Evolutionary conservation across 2,113 vertebrate species (phyloP).

Genomic region (Chloropsis cyanopogon): DNA sequence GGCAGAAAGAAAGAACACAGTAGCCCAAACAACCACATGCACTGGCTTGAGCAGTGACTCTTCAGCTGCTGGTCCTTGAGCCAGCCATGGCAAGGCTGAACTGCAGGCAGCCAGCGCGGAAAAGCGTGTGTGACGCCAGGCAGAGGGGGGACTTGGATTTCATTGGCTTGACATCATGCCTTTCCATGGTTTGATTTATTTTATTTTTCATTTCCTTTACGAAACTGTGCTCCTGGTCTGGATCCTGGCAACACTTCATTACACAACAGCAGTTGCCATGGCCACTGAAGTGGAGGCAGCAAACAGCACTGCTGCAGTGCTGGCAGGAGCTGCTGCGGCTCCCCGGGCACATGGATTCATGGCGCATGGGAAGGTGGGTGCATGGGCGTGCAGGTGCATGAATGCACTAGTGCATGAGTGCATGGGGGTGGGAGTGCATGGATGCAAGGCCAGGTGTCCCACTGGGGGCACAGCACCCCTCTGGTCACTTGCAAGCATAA

Average conservation of each 20-base stretch:
- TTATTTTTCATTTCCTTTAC: background rate
- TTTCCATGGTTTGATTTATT: background rate
- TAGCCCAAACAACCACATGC: background rate
- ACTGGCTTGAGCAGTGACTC: background rate
- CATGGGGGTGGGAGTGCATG: too few species aligned
- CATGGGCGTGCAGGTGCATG: background rate
- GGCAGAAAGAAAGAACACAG: background rate
- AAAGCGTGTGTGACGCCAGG: fast-evolving
- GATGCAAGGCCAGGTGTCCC: background rate
- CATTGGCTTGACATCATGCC: background rate
- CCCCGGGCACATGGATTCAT: fast-evolving
- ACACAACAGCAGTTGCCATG: conserved; percentile 23
- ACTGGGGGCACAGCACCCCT: background rate
- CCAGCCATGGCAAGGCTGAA: fast-evolving
- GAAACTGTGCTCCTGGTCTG: background rate
- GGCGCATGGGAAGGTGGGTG: background rate
- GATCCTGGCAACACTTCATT: background rate
- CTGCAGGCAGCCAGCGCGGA: background rate
- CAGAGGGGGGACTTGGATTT: background rate
- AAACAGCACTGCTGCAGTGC: background rate
- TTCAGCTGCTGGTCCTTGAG: background rate
- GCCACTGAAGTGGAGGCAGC: background rate
- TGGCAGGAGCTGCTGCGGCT: background rate
- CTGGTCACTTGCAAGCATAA: background rate
- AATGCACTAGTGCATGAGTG: background rate